Evolutionary conservation across 2,797 vertebrate species (phyloP).

Genomic region (Halcyon smyrnensis): DNA sequence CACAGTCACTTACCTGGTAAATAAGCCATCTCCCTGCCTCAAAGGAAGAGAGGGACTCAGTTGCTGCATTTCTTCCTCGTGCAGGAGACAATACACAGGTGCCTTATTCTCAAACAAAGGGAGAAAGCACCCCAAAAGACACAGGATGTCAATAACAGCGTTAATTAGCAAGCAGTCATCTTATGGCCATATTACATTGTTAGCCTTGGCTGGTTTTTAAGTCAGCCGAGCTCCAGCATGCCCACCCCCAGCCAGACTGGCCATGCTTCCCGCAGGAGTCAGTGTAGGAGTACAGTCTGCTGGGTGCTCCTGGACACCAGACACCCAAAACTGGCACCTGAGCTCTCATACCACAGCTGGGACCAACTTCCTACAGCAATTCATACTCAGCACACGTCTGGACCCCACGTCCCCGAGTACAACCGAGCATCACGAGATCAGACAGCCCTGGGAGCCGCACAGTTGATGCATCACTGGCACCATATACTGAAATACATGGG

Average conservation of each 20-base stretch:
- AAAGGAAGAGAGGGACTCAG: not conserved
- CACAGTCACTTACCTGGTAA: not conserved
- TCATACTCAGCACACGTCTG: not conserved
- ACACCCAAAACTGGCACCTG: not conserved
- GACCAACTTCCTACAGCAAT: rapidly evolving
- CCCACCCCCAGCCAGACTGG: not conserved
- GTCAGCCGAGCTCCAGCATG: not conserved
- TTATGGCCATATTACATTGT: not conserved
- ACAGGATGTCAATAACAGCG: not conserved
- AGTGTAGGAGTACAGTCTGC: not conserved
- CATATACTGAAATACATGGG: not conserved
- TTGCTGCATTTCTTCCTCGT: not conserved
- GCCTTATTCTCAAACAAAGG: not conserved
- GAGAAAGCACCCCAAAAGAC: not conserved
- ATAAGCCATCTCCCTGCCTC: not conserved
- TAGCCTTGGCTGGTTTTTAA: not conserved
- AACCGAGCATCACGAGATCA: not conserved
- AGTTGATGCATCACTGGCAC: not conserved
- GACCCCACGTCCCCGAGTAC: too few relatives aligned
- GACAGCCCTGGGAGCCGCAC: not conserved
- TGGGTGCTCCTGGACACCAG: not conserved
- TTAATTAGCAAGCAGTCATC: not conserved
- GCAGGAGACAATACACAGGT: not conserved
- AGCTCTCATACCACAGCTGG: not conserved
- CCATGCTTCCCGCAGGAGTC: rapidly evolving